phyloP scores from a whole-genome alignment of 2,797 vertebrate genomes.

The Antrozous pallidus region DNA sequence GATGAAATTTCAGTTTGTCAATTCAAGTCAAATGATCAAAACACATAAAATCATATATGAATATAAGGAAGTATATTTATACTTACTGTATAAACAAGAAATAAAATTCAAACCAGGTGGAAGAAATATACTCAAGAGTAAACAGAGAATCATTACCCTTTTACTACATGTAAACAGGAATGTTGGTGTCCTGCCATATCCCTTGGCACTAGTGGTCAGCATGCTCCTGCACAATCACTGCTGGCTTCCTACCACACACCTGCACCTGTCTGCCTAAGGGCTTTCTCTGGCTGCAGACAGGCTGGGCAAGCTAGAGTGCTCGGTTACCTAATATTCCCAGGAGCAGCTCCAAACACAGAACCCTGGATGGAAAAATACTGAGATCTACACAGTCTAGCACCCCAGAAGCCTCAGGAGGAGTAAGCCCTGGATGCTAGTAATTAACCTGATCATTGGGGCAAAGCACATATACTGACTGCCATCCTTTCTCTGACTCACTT shows the following conservation, averaged over 20 bases:
- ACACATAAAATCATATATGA: background rate
- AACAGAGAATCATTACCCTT: background rate
- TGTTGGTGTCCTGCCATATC: background rate
- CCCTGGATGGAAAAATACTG: background rate
- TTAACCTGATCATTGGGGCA: background rate
- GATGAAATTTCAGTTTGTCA: background rate
- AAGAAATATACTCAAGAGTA: background rate
- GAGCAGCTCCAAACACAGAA: background rate
- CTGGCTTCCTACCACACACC: background rate
- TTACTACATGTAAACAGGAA: background rate
- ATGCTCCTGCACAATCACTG: background rate
- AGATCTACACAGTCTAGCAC: background rate
- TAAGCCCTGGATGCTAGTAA: background rate
- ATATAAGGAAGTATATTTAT: background rate
- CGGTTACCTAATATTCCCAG: background rate
- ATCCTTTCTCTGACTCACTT: background rate
- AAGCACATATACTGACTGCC: background rate
- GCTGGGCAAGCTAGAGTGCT: background rate
- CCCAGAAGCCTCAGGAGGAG: background rate
- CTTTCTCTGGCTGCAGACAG: background rate
- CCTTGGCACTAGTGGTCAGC: background rate
- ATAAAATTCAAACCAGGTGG: background rate
- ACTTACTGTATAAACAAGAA: constrained; percentile 8
- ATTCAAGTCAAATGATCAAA: constrained; percentile 29
- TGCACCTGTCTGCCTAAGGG: background rate